phyloP scores from a whole-genome alignment of 2,113 vertebrate species.

The Echinops telfairi region DNA sequence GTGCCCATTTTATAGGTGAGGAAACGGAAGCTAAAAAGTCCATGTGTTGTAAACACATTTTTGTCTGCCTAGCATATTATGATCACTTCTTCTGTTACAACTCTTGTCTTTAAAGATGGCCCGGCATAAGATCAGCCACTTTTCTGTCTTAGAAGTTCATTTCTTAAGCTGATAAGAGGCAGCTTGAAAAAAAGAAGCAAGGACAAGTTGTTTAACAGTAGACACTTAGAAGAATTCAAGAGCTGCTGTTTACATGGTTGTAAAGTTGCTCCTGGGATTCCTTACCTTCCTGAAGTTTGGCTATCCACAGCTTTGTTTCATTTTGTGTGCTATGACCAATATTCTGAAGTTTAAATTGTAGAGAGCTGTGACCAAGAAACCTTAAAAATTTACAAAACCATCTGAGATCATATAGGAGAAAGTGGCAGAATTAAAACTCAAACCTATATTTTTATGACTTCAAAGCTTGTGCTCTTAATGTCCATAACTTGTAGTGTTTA shows the following conservation, averaged over 20 bases:
- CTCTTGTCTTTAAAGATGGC: neutral
- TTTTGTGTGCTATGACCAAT: neutral
- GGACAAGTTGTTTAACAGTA: neutral
- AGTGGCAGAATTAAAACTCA: slow-evolving; percentile 21
- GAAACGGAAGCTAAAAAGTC: neutral
- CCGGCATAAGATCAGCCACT: neutral
- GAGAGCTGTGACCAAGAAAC: neutral
- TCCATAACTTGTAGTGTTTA: neutral
- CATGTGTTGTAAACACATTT: neutral
- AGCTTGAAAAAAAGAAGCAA: slow-evolving; percentile 6
- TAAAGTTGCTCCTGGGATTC: neutral
- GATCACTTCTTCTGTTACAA: neutral
- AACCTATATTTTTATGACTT: slow-evolving; percentile 56
- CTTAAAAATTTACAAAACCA: slow-evolving; percentile 15
- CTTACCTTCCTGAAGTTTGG: neutral
- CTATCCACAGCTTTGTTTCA: neutral
- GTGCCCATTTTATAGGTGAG: neutral
- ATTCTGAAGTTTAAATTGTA: slow-evolving; percentile 3
- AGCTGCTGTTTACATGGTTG: neutral
- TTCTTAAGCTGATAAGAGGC: neutral
- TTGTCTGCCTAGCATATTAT: neutral
- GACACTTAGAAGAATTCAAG: neutral
- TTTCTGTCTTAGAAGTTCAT: neutral
- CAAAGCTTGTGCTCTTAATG: slow-evolving; percentile 28
- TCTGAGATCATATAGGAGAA: neutral